These are phyloP conservation scores for Sminthopsis crassicaudata DNA, from an alignment of 2,113 vertebrate species.

Conservation along the genomic window DNA sequence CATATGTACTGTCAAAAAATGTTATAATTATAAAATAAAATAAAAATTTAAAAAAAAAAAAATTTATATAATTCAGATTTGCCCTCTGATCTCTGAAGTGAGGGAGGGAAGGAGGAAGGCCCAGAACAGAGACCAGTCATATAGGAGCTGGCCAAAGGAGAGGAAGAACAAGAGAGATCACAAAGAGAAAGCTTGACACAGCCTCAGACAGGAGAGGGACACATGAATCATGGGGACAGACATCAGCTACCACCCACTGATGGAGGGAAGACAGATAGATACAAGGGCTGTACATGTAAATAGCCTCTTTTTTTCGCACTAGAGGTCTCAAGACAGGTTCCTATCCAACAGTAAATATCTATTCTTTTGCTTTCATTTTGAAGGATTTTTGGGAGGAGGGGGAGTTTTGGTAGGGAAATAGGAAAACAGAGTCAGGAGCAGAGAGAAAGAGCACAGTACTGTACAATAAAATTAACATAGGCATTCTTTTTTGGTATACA, in stretches of 20 bases:
- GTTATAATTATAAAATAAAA: too few species aligned
- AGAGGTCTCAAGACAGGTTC: neutral
- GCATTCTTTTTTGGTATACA: neutral
- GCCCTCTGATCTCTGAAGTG: neutral
- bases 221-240: too few species aligned
- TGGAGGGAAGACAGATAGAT: neutral
- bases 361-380: neutral
- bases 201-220: neutral
- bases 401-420: neutral
- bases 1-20: too few species aligned
- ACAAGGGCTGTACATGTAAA: neutral
- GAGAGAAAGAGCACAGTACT: neutral
- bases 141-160: neutral
- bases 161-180: neutral
- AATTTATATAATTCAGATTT: neutral
- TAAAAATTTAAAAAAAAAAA: too few species aligned
- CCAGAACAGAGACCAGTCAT: neutral
- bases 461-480: neutral
- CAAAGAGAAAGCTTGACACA: neutral
- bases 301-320: neutral
- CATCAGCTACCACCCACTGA: neutral
- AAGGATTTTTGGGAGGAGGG: neutral
- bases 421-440: neutral
- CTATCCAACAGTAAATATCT: neutral
- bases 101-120: neutral